phyloP scores from a whole-genome alignment of 1,140 invertebrate species.

The Hermetia illucens region DNA sequence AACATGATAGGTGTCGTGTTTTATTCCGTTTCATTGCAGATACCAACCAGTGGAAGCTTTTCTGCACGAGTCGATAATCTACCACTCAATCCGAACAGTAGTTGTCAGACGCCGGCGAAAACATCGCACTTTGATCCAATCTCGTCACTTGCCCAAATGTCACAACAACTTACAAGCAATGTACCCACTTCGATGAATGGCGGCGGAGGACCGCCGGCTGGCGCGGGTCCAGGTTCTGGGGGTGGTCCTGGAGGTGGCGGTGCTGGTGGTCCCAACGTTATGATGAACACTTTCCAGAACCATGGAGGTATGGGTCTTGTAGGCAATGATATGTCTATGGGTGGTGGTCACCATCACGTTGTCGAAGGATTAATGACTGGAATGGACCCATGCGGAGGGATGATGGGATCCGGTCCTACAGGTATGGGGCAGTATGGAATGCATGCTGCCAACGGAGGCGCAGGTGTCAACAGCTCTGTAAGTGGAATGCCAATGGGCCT shows the following conservation, averaged over 20 bases:
- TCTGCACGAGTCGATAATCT: slow-evolving; percentile 57
- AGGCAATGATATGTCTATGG: slow-evolving; percentile 30
- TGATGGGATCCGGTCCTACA: too few species aligned
- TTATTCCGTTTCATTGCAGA: background rate
- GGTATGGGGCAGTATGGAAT: slow-evolving; percentile 17
- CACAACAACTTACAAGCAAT: slow-evolving; percentile 70
- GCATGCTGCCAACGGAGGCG: slow-evolving; percentile 2
- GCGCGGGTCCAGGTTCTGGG: slow-evolving; percentile 31
- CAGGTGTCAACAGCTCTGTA: too few species aligned
- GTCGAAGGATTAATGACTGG: background rate
- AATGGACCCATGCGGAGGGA: slow-evolving; percentile 25
- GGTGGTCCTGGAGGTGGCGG: slow-evolving; percentile 37
- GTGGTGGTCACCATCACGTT: background rate
- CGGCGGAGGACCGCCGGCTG: slow-evolving; percentile 11
- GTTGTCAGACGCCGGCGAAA: slow-evolving; percentile 40
- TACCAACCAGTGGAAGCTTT: slow-evolving; percentile 17
- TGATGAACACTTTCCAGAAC: slow-evolving; percentile 15
- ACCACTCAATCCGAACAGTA: slow-evolving; percentile 66
- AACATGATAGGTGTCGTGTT: slow-evolving; percentile 2
- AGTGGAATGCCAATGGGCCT: too few species aligned
- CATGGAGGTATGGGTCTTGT: slow-evolving; percentile 33
- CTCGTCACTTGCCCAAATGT: slow-evolving; percentile 86
- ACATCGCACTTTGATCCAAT: slow-evolving; percentile 75
- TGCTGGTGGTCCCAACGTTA: slow-evolving; percentile 10
- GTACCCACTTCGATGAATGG: slow-evolving; percentile 35